Evolutionary conservation across 30 jellyfish, hydroid and myxozoan species (phyloP).

Genomic region (Pelagia noctiluca): DNA sequence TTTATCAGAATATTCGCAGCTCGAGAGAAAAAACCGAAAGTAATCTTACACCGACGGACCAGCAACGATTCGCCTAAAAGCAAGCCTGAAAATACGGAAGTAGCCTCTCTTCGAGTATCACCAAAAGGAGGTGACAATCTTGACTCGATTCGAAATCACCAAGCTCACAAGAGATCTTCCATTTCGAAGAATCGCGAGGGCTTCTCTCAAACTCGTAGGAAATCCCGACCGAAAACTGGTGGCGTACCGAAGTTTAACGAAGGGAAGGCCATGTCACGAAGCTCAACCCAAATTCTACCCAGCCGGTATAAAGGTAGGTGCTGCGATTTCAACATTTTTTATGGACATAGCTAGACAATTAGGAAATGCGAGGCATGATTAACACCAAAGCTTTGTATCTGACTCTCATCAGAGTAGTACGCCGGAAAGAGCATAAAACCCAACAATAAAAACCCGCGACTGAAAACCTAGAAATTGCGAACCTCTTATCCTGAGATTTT

Average conservation of each 20-base stretch:
- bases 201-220: background rate
- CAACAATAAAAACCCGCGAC: background rate
- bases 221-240: slow-evolving; percentile 56
- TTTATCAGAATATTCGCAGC: slow-evolving; percentile 38
- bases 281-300: background rate
- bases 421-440: background rate
- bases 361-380: too few relatives aligned
- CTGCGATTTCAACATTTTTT: too few relatives aligned
- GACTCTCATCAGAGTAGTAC: background rate
- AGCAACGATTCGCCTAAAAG: slow-evolving; percentile 13
- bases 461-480: background rate
- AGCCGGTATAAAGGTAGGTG: background rate
- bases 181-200: background rate
- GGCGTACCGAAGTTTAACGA: slow-evolving; percentile 14
- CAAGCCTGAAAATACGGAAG: slow-evolving; percentile 3
- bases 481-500: background rate
- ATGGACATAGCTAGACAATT: too few relatives aligned
- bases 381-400: background rate
- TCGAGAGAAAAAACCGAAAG: slow-evolving; percentile 45
- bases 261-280: slow-evolving; percentile 16
- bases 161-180: background rate
- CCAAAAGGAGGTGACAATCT: background rate
- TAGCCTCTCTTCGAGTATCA: background rate
- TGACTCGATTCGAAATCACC: slow-evolving; percentile 5
- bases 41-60: slow-evolving; percentile 26